Evolutionary conservation across 2,797 vertebrate genomes (phyloP).

Genomic region (Neosalanx taihuensis): DNA sequence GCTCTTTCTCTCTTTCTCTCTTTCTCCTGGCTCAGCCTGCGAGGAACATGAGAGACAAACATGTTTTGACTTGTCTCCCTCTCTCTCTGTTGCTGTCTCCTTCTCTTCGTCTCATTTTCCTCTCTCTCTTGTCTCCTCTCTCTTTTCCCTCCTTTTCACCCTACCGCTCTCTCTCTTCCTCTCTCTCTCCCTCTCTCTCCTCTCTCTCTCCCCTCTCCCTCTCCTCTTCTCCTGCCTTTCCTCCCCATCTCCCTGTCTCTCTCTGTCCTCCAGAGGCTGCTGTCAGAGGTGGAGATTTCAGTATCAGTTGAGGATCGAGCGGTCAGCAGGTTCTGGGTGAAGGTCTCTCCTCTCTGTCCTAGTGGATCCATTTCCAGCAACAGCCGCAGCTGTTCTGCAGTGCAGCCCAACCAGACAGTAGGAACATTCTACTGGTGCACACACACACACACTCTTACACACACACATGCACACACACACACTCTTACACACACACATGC

Average conservation of each 20-base stretch:
- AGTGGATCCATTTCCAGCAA: conserved; percentile 76
- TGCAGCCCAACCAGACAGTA: conserved; percentile 89
- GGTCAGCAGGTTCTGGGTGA: conserved; percentile 83
- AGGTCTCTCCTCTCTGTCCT: conserved; percentile 89
- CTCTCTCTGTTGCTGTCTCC: not conserved
- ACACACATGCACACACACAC: not conserved
- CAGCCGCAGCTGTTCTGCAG: conserved; percentile 81
- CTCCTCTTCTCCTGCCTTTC: not conserved
- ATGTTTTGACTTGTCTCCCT: not conserved
- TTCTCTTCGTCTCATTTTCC: not conserved
- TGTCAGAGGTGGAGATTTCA: conserved; percentile 89
- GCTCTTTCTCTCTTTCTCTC: too few species aligned
- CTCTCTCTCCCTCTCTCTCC: not conserved
- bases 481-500: conserved; percentile 2
- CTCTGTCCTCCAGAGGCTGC: conserved; percentile 76
- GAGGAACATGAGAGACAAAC: not conserved
- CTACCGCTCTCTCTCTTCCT: not conserved
- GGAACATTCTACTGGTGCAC: conserved; percentile 18
- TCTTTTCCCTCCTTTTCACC: not conserved
- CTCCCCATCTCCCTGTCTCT: conserved; percentile 1
- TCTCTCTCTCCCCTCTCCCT: not conserved
- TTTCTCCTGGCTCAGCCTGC: too few species aligned
- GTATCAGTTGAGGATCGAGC: conserved; percentile 86
- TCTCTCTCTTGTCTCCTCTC: not conserved
- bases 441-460: conserved; percentile 7